These are phyloP conservation scores for Lates calcarifer DNA, from an alignment of 2,113 vertebrate species.

Conservation along the genomic window DNA sequence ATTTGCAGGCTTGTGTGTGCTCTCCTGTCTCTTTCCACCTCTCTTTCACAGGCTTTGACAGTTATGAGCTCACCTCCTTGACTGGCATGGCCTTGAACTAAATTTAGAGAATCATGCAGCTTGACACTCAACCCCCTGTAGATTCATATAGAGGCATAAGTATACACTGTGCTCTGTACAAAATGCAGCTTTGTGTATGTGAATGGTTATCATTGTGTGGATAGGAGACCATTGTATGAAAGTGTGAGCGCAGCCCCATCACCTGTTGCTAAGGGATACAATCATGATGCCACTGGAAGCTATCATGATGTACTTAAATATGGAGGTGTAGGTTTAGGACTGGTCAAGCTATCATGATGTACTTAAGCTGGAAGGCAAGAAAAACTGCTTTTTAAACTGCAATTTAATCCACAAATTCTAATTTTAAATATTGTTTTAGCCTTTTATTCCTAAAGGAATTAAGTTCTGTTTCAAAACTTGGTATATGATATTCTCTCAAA, in stretches of 20 bases:
- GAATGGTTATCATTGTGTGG: constrained; percentile 23
- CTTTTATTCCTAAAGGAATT: neutral
- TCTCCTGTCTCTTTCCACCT: constrained; percentile 61
- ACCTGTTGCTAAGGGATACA: constrained; percentile 61
- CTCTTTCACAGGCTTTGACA: constrained; percentile 75
- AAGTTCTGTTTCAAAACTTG: neutral
- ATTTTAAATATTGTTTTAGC: neutral
- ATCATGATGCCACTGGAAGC: constrained; percentile 37
- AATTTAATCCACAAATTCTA: neutral
- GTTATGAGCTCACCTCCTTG: constrained; percentile 71
- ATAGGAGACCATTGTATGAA: constrained; percentile 20
- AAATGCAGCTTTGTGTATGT: constrained; percentile 36
- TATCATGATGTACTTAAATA: constrained; percentile 7
- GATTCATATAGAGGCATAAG: constrained; percentile 53
- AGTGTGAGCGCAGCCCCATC: constrained; percentile 23
- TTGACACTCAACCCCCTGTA: constrained; percentile 52
- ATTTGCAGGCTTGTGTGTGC: constrained; percentile 66
- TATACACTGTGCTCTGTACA: constrained; percentile 35
- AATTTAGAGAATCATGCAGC: constrained; percentile 71
- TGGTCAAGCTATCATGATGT: constrained; percentile 6
- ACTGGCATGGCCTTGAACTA: constrained; percentile 77
- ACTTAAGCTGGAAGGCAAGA: neutral
- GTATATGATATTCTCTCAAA: neutral
- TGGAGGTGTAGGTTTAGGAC: neutral
- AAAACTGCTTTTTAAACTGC: neutral